phyloP scores from a whole-genome alignment of 2,797 vertebrate genomes.

The Anableps anableps region DNA sequence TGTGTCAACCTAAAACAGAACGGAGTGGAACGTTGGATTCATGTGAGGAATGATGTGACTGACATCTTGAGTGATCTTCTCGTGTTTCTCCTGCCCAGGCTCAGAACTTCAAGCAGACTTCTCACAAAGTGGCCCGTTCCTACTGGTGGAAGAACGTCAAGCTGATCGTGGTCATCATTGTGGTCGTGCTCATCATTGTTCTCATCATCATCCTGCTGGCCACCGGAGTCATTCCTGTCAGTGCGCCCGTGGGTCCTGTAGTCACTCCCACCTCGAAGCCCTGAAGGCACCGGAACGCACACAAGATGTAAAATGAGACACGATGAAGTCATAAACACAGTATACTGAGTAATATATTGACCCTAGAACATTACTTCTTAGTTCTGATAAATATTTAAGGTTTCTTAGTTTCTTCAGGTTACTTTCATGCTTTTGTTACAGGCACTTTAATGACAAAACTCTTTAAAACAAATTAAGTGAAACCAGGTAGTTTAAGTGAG shows the following conservation, averaged over 20 bases:
- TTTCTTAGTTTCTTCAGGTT: slow-evolving; percentile 20
- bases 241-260: slow-evolving; percentile 10
- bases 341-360: slow-evolving; percentile 39
- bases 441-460: slow-evolving; percentile 23
- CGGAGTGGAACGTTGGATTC: neutral
- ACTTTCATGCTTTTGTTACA: slow-evolving; percentile 25
- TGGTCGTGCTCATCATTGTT: slow-evolving; percentile 85
- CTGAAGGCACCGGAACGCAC: slow-evolving; percentile 20
- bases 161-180: slow-evolving; percentile 85
- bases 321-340: slow-evolving; percentile 26
- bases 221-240: slow-evolving; percentile 84
- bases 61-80: neutral
- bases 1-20: neutral
- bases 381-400: slow-evolving; percentile 32
- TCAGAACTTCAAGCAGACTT: slow-evolving; percentile 92
- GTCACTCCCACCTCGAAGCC: neutral
- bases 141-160: slow-evolving; percentile 97
- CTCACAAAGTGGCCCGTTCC: slow-evolving; percentile 89
- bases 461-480: neutral
- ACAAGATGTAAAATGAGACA: slow-evolving; percentile 20
- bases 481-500: neutral
- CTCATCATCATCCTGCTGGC: slow-evolving; percentile 89
- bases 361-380: slow-evolving; percentile 29
- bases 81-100: slow-evolving; percentile 75
- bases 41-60: neutral